phyloP scores from a whole-genome alignment of 2,113 vertebrate species.

The Corythornis cristatus region DNA sequence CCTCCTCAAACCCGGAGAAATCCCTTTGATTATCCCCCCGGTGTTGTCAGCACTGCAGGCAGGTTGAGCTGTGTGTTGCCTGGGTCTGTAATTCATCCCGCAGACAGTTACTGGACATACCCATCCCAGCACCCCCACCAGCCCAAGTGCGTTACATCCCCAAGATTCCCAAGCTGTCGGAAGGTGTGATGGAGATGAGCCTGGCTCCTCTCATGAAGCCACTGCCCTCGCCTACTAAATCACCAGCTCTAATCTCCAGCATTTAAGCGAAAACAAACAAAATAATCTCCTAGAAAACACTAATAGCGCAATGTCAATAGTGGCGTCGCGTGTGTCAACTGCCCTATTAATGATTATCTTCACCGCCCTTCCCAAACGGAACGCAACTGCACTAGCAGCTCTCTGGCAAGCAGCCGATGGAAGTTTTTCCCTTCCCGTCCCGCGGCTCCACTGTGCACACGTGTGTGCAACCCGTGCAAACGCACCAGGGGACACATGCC shows the following conservation, averaged over 20 bases:
- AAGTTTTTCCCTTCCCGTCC: no score
- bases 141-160: conserved; percentile 66
- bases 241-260: conserved; percentile 60
- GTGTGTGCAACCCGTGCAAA: no score
- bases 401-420: not conserved
- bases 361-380: conserved; percentile 61
- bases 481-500: no score
- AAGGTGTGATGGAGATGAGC: conserved; percentile 71
- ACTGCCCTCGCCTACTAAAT: conserved; percentile 58
- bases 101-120: conserved; percentile 12
- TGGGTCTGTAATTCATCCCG: not conserved
- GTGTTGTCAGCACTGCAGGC: not conserved
- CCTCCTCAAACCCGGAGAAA: conserved; percentile 21
- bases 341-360: conserved; percentile 69
- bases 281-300: conserved; percentile 73
- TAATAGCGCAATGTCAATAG: conserved; percentile 60
- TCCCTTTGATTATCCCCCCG: conserved; percentile 43
- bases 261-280: conserved; percentile 73
- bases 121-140: conserved; percentile 46
- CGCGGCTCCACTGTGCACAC: no score
- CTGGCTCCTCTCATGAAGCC: conserved; percentile 49
- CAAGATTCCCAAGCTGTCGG: conserved; percentile 71
- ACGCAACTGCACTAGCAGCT: conserved; percentile 32
- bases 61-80: conserved; percentile 31
- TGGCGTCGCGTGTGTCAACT: conserved; percentile 63